Evolutionary conservation across 2,797 vertebrate species (phyloP).

Genomic region (Acropternis orthonyx): DNA sequence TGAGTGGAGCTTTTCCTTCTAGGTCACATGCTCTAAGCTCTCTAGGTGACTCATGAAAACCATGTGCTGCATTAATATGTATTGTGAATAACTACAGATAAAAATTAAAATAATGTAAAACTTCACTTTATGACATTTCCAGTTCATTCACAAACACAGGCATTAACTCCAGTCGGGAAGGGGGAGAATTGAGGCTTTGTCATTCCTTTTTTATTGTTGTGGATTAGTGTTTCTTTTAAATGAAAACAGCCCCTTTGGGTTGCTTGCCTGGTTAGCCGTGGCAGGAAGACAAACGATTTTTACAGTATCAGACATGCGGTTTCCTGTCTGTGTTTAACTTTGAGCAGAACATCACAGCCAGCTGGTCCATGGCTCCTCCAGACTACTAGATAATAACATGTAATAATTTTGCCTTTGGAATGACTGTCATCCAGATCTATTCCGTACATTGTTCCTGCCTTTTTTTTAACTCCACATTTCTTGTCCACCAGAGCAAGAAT

Average conservation of each 20-base stretch:
- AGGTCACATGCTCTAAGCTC: neutral
- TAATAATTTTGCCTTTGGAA: slow-evolving; percentile 67
- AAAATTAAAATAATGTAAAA: slow-evolving; percentile 19
- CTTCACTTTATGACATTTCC: neutral
- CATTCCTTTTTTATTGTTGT: slow-evolving; percentile 65
- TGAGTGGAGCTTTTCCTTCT: neutral
- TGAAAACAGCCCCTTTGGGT: slow-evolving; percentile 75
- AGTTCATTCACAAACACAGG: slow-evolving; percentile 24
- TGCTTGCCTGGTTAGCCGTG: slow-evolving; percentile 72
- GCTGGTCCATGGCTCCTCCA: slow-evolving; percentile 76
- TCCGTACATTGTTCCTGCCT: neutral
- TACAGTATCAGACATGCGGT: slow-evolving; percentile 91
- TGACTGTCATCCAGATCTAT: slow-evolving; percentile 51
- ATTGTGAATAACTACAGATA: neutral
- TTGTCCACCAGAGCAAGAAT: neutral
- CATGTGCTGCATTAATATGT: neutral
- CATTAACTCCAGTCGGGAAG: neutral
- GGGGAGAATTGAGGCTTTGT: slow-evolving; percentile 10
- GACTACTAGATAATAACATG: slow-evolving; percentile 72
- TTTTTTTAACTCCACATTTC: neutral
- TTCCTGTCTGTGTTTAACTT: slow-evolving; percentile 96
- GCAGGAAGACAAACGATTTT: slow-evolving; percentile 80
- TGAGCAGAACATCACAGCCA: slow-evolving; percentile 86
- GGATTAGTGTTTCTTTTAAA: slow-evolving; percentile 75
- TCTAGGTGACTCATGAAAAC: neutral